Conservation (phyloP, 1,140 invertebrate genomes). For the Nephila pilipes region DNA sequence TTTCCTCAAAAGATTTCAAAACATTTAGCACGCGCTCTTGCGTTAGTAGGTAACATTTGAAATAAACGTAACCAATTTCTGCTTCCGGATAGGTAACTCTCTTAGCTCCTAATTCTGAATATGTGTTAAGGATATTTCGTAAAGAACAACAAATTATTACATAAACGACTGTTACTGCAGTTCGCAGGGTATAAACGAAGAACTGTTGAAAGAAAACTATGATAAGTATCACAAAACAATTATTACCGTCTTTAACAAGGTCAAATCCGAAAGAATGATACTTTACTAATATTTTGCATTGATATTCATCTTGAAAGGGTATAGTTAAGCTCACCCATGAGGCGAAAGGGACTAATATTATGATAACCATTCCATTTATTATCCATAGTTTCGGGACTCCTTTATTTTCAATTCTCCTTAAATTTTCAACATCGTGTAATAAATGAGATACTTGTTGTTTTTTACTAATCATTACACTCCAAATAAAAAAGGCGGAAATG, state of each 20-base stretch:
- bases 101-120: neutral
- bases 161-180: no score
- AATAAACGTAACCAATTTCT: no score
- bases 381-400: neutral
- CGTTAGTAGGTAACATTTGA: neutral
- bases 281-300: neutral
- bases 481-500: neutral
- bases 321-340: neutral
- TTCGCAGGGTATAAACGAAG: no score
- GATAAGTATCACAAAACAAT: neutral
- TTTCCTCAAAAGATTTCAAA: neutral
- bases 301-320: neutral
- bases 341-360: neutral
- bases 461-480: neutral
- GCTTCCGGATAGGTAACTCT: neutral
- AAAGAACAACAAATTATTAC: neutral
- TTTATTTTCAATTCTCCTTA: neutral
- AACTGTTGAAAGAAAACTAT: neutral
- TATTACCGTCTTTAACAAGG: neutral
- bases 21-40: neutral
- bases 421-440: neutral
- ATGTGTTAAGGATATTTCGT: neutral
- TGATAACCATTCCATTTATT: neutral
- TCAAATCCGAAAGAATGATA: neutral
- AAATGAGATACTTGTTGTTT: neutral